A percentile compares a stretch with the other conserved stretches of the same genome.
These are phyloP conservation scores for Saccopteryx bilineata DNA, from an alignment of 2,113 vertebrate species.

Conservation along the genomic window DNA sequence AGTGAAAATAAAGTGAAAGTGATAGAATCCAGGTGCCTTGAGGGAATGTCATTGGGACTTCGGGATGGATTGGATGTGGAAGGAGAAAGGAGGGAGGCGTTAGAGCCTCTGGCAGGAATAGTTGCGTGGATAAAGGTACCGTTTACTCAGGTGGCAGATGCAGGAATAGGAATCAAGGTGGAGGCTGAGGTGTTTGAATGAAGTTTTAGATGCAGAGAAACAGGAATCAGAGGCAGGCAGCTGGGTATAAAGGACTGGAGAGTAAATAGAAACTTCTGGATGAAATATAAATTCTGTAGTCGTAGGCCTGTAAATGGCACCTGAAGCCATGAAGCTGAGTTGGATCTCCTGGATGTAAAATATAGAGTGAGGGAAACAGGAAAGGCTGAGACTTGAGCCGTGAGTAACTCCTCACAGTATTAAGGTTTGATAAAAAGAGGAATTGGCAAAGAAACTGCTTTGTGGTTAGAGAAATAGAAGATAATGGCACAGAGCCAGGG, in stretches of 20 bases:
- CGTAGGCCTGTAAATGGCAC: not conserved
- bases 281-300: not conserved
- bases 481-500: not conserved
- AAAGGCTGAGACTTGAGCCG: not conserved
- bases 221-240: not conserved
- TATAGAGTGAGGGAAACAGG: not conserved
- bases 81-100: not conserved
- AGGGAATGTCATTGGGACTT: not conserved
- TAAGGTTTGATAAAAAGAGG: not conserved
- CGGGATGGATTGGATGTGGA: not conserved
- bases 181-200: not conserved
- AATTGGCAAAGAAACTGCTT: not conserved
- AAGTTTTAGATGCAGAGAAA: not conserved
- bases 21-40: not conserved
- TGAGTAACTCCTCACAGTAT: not conserved
- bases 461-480: not conserved
- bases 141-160: not conserved
- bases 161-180: not conserved
- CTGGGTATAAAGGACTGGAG: not conserved
- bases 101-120: not conserved
- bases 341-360: not conserved
- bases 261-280: not conserved
- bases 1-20: not conserved
- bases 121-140: not conserved
- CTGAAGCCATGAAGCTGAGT: not conserved